Base-by-base conservation (phyloP, 2,797 vertebrate species). In the Phalloptychus januarius region DNA sequence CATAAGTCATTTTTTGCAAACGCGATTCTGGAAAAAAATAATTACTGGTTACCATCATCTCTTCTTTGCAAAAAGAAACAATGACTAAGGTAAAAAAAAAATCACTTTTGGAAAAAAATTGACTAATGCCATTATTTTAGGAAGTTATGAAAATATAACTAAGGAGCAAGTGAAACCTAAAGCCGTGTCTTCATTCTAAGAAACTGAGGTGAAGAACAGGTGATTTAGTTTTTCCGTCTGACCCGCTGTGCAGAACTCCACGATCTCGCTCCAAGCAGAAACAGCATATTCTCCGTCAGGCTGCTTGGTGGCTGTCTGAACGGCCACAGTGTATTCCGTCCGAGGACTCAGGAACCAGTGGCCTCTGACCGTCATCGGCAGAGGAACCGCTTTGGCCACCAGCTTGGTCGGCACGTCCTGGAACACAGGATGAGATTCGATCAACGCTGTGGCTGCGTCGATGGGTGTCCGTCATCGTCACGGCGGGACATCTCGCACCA, bases 341-440 rank as follows among this genome's bases (percentile, higher is more conserved):
- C 98, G 94, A 42, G 98, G 98, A 91, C 98, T 99, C 93, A 99
- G 91, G 95, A 99, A 99, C 97, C 98, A 99, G 79, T 99, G 98
- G 72, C 98, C 98, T 0, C 97, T 94, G 56, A 99, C 98, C 0
- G 96, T 98, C 97, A 99, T 99, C 3, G 97, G 98, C 85, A 99
- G 93, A 0, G 97, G 96, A 40, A 99, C 97, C 0, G 96, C 97
- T 94, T 97, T 98, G 84, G 98, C 98, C 86, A 99, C 97, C 93
- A 99, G 88, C 88, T 98, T 98, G 1, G 98, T 99, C 58, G 98
- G 98, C 2, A 99, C 97, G 11, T 98, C 97, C 97, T 99, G 92
- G 23, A 71, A 69, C 7, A 71, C 28, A 52, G 40, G 71, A 23
- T 61, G 42, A 73, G 50, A 23, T 12, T 6, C 1, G 6, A 18